Percentiles rank a stretch among this genome's conserved stretches.
Conservation (phyloP, 2,113 vertebrate genomes). For the Muntiacus reevesi region DNA sequence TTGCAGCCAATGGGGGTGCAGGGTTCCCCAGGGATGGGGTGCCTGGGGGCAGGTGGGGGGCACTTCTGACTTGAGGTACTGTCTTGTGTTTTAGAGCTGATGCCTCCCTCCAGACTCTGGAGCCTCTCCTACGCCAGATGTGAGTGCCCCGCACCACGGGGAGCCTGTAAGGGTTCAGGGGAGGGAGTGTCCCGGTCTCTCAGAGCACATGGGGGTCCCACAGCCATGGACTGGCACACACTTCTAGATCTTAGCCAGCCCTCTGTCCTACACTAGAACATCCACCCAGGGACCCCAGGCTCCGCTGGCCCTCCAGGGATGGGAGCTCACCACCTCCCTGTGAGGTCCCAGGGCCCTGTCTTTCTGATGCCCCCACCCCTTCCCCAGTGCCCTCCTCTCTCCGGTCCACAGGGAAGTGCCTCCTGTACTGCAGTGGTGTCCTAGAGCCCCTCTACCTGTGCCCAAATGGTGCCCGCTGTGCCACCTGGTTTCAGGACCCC, state of each 20-base stretch:
- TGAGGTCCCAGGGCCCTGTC: not conserved
- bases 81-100: slow-evolving; percentile 82
- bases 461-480: slow-evolving; percentile 87
- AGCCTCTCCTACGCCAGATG: slow-evolving; percentile 86
- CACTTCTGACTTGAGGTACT: slow-evolving; percentile 32
- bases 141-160: slow-evolving; percentile 82
- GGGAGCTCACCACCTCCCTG: not conserved
- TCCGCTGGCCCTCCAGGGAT: not conserved
- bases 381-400: not conserved
- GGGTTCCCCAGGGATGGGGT: not conserved
- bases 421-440: slow-evolving; percentile 94
- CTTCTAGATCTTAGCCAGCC: not conserved
- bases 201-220: not conserved
- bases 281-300: not conserved
- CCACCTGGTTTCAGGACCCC: slow-evolving; percentile 90
- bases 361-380: not conserved
- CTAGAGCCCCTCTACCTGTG: slow-evolving; percentile 96
- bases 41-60: not conserved
- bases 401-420: slow-evolving; percentile 89
- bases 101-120: slow-evolving; percentile 81
- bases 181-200: not conserved
- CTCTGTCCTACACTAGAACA: not conserved
- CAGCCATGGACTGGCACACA: not conserved
- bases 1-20: not conserved
- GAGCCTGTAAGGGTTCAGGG: not conserved